phyloP scores from a whole-genome alignment of 2,113 vertebrate species.

The Calyptommatus sinebrachiatus region DNA sequence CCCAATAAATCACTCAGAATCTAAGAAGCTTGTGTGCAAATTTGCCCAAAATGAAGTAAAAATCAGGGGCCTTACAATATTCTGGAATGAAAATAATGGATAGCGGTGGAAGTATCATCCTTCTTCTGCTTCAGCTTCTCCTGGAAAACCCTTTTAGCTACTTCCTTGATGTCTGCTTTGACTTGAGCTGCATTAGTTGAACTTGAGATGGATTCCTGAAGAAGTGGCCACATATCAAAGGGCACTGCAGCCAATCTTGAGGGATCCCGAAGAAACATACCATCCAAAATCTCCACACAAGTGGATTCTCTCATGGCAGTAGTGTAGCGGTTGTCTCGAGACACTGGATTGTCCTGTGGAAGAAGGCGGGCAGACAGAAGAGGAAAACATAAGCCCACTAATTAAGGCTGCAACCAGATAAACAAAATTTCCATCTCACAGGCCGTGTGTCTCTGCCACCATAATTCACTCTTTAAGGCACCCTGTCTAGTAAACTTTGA shows the following conservation, averaged over 20 bases:
- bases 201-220: neutral
- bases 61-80: conserved; percentile 31
- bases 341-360: conserved; percentile 19
- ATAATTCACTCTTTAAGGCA: neutral
- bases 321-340: conserved; percentile 7
- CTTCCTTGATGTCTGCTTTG: conserved; percentile 25
- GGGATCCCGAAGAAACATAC: neutral
- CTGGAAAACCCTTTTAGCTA: neutral
- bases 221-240: neutral
- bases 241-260: neutral
- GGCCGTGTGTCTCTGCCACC: neutral
- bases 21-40: too few species aligned
- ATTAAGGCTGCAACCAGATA: neutral
- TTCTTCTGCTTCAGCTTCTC: conserved; percentile 26
- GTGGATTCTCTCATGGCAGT: conserved; percentile 18
- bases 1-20: neutral
- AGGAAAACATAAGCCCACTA: neutral
- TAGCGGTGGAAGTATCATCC: neutral
- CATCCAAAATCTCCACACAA: conserved; percentile 35
- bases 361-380: neutral
- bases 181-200: neutral
- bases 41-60: too few species aligned
- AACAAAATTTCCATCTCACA: neutral
- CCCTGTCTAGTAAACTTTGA: neutral
- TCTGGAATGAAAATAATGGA: conserved; percentile 36